Percentiles rank a stretch among this genome's conserved stretches.
Conservation (phyloP, 2,888 invertebrate genomes). For the Rhyacophila evoluta region DNA sequence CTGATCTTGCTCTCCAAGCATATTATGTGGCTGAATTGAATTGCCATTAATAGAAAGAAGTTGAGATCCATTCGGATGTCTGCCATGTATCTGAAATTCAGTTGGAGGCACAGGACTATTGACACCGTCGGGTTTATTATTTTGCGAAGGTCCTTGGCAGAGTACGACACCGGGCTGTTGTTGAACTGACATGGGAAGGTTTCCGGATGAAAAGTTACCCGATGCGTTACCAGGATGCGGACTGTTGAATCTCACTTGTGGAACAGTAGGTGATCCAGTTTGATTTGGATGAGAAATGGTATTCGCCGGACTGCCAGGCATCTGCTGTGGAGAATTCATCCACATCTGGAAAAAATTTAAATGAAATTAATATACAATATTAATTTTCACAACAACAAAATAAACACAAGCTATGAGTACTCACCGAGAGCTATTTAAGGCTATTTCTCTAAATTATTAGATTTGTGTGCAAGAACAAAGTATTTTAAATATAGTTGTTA, state of each 20-base stretch:
- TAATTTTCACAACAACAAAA: too few relatives aligned
- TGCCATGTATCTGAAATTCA: constrained; percentile 42
- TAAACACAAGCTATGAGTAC: too few relatives aligned
- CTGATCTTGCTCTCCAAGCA: constrained; percentile 46
- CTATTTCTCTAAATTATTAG: too few relatives aligned
- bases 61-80: constrained; percentile 42
- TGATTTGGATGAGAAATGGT: constrained; percentile 53
- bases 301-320: constrained; percentile 28
- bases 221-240: constrained; percentile 44
- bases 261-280: constrained; percentile 60
- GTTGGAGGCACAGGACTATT: constrained; percentile 53
- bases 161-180: constrained; percentile 29
- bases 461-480: too few relatives aligned
- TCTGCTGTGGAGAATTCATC: constrained; percentile 45
- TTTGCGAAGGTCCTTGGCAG: constrained; percentile 37
- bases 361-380: too few relatives aligned
- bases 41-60: constrained; percentile 50
- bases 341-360: constrained; percentile 53
- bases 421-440: too few relatives aligned
- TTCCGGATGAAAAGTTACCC: constrained; percentile 33
- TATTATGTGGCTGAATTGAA: constrained; percentile 30
- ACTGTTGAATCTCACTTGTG: constrained; percentile 58
- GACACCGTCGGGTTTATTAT: constrained; percentile 55
- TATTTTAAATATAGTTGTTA: too few relatives aligned
- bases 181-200: background rate